Conservation (phyloP, 2,888 invertebrate species). For the Didymodactylos carnosus region DNA sequence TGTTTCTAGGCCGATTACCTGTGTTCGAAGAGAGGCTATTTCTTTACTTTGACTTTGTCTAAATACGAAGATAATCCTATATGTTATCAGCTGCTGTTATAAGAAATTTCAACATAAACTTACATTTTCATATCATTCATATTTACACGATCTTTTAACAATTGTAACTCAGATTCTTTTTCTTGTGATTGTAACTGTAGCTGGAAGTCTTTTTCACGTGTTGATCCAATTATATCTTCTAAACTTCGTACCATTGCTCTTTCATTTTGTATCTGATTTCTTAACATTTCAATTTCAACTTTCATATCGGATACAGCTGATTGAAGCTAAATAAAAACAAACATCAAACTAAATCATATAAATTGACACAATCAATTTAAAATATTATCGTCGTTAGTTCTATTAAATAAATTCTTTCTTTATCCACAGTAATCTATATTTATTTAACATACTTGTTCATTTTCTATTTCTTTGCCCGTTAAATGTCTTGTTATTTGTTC, state of each 20-base stretch:
- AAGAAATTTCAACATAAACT: slow-evolving; percentile 14
- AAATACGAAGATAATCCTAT: slow-evolving; percentile 11
- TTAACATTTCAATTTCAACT: slow-evolving; percentile 13
- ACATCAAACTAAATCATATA: too few relatives aligned
- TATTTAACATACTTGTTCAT: slow-evolving; percentile 34
- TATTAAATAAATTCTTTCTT: too few relatives aligned
- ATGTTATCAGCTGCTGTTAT: neutral
- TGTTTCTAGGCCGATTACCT: slow-evolving; percentile 31
- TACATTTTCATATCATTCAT: slow-evolving; percentile 34
- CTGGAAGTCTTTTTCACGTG: slow-evolving; percentile 34
- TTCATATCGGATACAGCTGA: neutral
- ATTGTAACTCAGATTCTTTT: slow-evolving; percentile 28
- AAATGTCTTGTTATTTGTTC: slow-evolving; percentile 30
- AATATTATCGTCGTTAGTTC: too few relatives aligned
- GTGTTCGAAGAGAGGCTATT: slow-evolving; percentile 25
- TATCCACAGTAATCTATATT: too few relatives aligned
- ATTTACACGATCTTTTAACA: slow-evolving; percentile 29
- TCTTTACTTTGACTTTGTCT: slow-evolving; percentile 33
- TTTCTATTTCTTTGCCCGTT: slow-evolving; percentile 26
- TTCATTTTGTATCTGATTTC: slow-evolving; percentile 22
- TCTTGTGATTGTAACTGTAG: slow-evolving; percentile 31
- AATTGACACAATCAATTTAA: too few relatives aligned
- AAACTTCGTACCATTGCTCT: slow-evolving; percentile 25
- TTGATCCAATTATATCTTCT: slow-evolving; percentile 28
- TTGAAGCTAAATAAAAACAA: too few relatives aligned